These are phyloP conservation scores for Raja brachyura DNA, from an alignment of 2,113 vertebrate genomes.

Conservation along the genomic window DNA sequence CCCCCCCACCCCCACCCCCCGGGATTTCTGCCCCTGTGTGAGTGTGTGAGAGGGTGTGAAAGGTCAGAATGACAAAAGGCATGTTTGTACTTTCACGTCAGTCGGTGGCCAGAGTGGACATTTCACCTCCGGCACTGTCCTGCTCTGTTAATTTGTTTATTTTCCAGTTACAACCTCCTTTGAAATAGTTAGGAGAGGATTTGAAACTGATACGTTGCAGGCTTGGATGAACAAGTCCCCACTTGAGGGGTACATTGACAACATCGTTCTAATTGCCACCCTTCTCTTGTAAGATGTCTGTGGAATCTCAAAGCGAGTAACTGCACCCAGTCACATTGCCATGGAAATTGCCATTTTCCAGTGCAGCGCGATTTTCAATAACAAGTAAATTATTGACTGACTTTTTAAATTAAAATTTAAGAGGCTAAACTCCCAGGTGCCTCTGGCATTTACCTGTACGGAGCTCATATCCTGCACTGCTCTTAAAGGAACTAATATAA, in stretches of 20 bases:
- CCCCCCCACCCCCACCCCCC: no score
- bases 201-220: neutral
- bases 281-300: neutral
- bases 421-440: neutral
- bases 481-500: neutral
- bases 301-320: neutral
- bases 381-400: slow-evolving; percentile 1
- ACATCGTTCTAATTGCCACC: neutral
- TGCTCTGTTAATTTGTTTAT: neutral
- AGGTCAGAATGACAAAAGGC: no score
- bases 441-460: neutral
- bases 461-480: neutral
- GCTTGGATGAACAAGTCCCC: neutral
- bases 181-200: no score
- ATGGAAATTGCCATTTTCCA: neutral
- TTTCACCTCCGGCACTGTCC: neutral
- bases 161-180: neutral
- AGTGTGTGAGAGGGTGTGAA: no score
- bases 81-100: no score
- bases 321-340: neutral
- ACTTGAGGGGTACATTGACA: neutral
- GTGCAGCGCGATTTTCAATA: neutral
- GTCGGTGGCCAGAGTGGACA: no score
- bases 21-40: no score
- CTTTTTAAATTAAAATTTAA: slow-evolving; percentile 30